Evolutionary conservation across 2,113 vertebrate species (phyloP), one percentile per base, ranked within the genome.

Genomic region (Takifugu bimaculatus): DNA sequence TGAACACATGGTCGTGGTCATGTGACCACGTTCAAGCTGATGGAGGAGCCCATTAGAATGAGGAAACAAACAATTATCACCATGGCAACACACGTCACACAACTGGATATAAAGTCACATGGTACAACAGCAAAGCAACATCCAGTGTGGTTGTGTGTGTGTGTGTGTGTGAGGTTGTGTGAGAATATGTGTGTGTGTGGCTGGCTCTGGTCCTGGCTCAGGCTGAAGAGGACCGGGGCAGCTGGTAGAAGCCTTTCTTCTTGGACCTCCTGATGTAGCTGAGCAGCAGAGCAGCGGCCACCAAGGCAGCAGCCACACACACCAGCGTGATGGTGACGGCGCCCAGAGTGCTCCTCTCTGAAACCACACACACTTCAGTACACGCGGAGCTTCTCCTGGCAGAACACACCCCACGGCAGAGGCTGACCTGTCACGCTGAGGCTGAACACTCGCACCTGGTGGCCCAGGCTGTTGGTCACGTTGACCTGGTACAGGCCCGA

Each of bases 401-500:
- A 2, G 4, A 35, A 4, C 2, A 35, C 32, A 6, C 20, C 20
- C 20, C 7, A 26, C 13, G 15, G 4, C 6, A 49, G 26, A 2
- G 5, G 74, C 84, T 78, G 54, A 90, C 89, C 85, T 70, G 63
- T 77, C 51, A 92, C 91, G 1, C 63, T 85, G 66, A 92, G 78
- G 51, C 48, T 81, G 85, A 92, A 89, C 15, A 72, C 57, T 29
- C 75, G 65, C 3, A 84, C 73, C 68, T 92, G 71, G 62, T 51
- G 85, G 1, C 90, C 91, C 11, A 91, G 78, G n/a, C 70, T 29
- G 28, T 91, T 92, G 71, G 78, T 88, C 56, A 89, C 83, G 3
- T 89, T 92, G 76, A 92, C 78, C 80, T 85, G 89, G 72, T 92
- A 91, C 2, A 82, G 50, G 2, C 90, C 91, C 0, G 89, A 82